phyloP scores from a whole-genome alignment of 2,113 vertebrate species.

The Tupaia chinensis region DNA sequence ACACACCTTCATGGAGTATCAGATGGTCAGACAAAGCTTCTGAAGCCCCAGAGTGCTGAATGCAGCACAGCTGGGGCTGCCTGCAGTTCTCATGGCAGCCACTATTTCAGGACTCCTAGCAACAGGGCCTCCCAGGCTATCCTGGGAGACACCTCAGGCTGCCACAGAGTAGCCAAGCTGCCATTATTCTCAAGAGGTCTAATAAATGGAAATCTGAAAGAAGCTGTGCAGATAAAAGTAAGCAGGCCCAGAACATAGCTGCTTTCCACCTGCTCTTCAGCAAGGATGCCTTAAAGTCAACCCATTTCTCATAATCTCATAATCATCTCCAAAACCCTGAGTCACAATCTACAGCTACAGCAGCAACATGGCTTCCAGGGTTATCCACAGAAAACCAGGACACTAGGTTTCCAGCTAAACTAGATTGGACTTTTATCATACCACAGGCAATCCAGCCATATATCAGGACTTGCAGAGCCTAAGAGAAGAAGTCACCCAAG shows the following conservation, averaged over 20 bases:
- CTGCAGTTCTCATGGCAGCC: background rate
- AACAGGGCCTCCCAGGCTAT: conserved; percentile 43
- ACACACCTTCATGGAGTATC: background rate
- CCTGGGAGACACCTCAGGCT: conserved; percentile 44
- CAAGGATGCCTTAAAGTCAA: background rate
- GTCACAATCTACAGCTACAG: background rate
- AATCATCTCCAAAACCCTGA: background rate
- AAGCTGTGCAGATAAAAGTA: conserved; percentile 14
- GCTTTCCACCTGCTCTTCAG: conserved; percentile 21
- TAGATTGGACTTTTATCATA: background rate
- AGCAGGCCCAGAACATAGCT: background rate
- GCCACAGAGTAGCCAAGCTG: background rate
- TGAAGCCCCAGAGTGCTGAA: background rate
- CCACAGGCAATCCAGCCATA: conserved; percentile 15
- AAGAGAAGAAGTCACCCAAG: background rate
- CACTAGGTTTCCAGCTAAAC: background rate
- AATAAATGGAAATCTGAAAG: conserved; percentile 65
- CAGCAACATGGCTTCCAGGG: background rate
- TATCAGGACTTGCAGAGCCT: background rate
- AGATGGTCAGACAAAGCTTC: background rate
- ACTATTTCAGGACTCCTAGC: conserved; percentile 57
- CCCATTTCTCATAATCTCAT: background rate
- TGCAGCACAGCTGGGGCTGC: background rate
- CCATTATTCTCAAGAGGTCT: conserved; percentile 66
- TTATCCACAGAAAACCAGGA: background rate